Percentiles rank a stretch among this genome's conserved stretches.
Conservation (phyloP, 2,797 vertebrate species). For the Anomalospiza imberbis region DNA sequence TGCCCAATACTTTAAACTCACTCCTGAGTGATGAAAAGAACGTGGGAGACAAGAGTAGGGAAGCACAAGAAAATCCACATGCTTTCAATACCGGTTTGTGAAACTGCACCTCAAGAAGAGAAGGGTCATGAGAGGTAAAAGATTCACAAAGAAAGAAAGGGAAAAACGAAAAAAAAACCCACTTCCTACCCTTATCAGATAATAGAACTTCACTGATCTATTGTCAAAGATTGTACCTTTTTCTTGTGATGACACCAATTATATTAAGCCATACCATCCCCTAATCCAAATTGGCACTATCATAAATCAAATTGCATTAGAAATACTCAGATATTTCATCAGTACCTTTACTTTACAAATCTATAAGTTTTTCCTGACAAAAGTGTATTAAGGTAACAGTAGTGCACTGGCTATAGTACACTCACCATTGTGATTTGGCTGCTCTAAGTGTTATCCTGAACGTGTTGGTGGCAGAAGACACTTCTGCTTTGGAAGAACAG, state of each 20-base stretch:
- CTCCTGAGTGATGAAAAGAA: neutral
- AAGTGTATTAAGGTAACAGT: neutral
- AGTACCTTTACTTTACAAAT: neutral
- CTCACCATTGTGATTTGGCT: neutral
- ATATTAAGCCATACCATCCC: neutral
- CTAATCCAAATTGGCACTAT: neutral
- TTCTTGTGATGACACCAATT: neutral
- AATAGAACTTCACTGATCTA: neutral
- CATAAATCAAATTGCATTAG: neutral
- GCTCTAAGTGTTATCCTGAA: neutral
- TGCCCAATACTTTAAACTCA: neutral
- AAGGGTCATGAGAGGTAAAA: neutral
- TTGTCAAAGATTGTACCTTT: neutral
- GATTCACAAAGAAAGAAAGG: neutral
- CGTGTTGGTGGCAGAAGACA: neutral
- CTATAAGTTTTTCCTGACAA: neutral
- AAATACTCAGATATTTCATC: neutral
- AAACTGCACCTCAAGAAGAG: neutral
- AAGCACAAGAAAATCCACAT: neutral
- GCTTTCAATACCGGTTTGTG: neutral
- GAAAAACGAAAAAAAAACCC: neutral
- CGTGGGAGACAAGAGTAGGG: rapidly evolving
- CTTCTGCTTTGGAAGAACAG: neutral
- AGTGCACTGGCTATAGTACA: neutral
- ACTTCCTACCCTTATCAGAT: neutral